Evolutionary conservation across 2,888 invertebrate genomes (phyloP), one percentile per base, ranked within the genome.

Genomic region (Hesperia comma): DNA sequence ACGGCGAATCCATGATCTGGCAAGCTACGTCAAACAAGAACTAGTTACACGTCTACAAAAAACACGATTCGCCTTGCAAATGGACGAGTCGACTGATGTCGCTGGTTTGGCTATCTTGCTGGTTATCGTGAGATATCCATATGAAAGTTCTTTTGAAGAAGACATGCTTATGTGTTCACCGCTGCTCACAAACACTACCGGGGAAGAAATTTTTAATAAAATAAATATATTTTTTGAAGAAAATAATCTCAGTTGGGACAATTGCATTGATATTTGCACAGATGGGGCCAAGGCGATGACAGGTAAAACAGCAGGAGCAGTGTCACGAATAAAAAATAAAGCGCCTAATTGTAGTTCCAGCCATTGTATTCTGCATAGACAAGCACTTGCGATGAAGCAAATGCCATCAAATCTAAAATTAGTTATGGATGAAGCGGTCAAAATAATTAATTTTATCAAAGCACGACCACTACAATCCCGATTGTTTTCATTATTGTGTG

Each of bases 91-190:
- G n/a, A n/a, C n/a, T n/a, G n/a, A n/a, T n/a, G n/a, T n/a, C n/a
- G n/a, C n/a, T n/a, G n/a, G n/a, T n/a, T n/a, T n/a, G 72, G 76
- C 75, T 71, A 73, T 78, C 71, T 69, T 79, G 72, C 76, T 79
- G 69, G 77, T 75, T 54, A 54, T 54, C 32, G 54, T 54, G 32
- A 54, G 54, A 54, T 54, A 54, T 54, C 54, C 32, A 33, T 54
- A 54, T 54, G 15, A 54, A 54, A 32, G 33, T 54, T 74, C 68
- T 72, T 71, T 74, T 72, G 73, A 76, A 73, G 73, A 75, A 74
- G 73, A 75, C 70, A 74, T 75, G 73, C 71, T 75, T 72, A 74
- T 74, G 72, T n/a, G n/a, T n/a, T n/a, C n/a, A n/a, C n/a, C n/a
- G n/a, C n/a, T n/a, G n/a, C n/a, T n/a, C n/a, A n/a, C n/a, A n/a